Base-by-base conservation (phyloP, 2,797 vertebrate species). In the Enteromius anoplus region DNA sequence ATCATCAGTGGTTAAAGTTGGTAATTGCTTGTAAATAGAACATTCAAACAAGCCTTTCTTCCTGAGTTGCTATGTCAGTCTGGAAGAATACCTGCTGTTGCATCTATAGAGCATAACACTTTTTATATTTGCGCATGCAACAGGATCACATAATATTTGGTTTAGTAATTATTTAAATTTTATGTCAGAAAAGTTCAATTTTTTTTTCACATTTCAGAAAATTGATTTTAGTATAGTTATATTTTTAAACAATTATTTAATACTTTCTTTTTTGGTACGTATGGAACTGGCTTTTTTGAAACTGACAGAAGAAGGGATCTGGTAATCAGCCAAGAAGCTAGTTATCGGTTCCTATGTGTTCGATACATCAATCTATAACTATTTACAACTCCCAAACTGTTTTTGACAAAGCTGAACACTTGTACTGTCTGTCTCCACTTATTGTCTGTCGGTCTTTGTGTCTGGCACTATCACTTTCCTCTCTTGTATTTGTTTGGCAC, bases 401-500 rank as follows among this genome's bases (percentile, higher is more conserved):
- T 58, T 75, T 75, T 60, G 32, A 80, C 32, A 29, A 42, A 70
- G 34, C 34, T 29, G 3, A 68, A 79, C 53, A 79, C 21, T 23
- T 70, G 21, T 69, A n/a, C 42, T 70, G 69, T 81, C 3, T 40
- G 21, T 51, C 80, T 65, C 5, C 40, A 64, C 40, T 77, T 42
- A 23, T 62, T 64, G 29, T 49, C 42, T 62, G 19, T 75, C 53
- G 60, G 53, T 75, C 73, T 75, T 58, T 53, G 47, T 64, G 21
- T 85, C 58, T 66, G 26, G 69, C 62, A 49, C 15, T 42, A n/a
- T 66, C 29, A 49, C 23, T 34, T 65, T 71, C 23, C 42, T 60
- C 49, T 75, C 53, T 75, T 81, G 58, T 81, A 29, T 51, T 65
- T 80, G 51, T 80, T 89, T 85, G 40, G 11, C 55, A 62, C 79